phyloP scores from a whole-genome alignment of 2,888 invertebrate genomes.

The Formica aserva region DNA sequence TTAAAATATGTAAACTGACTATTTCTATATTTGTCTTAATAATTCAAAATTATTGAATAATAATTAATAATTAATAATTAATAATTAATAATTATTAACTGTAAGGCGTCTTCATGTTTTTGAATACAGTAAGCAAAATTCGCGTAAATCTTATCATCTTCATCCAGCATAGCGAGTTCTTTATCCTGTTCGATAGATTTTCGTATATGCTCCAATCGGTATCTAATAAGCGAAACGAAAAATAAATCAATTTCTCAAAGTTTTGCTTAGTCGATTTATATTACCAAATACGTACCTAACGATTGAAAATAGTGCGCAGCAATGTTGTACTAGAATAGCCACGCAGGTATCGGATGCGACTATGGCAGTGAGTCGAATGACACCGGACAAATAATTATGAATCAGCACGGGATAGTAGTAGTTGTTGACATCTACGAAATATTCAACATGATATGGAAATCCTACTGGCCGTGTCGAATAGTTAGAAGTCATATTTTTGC shows the following conservation, averaged over 20 bases:
- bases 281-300: constrained; percentile 60
- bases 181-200: constrained; percentile 27
- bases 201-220: constrained; percentile 16
- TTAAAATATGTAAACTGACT: neutral
- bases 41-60: neutral
- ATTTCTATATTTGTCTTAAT: neutral
- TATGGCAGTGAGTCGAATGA: constrained; percentile 63
- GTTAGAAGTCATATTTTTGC: constrained; percentile 6
- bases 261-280: neutral
- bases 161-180: neutral
- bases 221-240: neutral
- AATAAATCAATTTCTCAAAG: neutral
- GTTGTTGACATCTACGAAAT: constrained; percentile 67
- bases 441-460: constrained; percentile 71
- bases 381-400: constrained; percentile 68
- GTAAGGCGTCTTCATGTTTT: constrained; percentile 23
- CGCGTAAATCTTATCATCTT: constrained; percentile 20
- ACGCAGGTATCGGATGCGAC: constrained; percentile 69
- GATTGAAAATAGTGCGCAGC: constrained; percentile 68
- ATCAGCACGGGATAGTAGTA: constrained; percentile 69
- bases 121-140: constrained; percentile 38
- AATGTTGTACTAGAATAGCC: constrained; percentile 71
- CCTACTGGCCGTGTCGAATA: constrained; percentile 44
- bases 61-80: neutral
- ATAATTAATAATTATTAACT: constrained; percentile 2